phyloP scores from a whole-genome alignment of 2,113 vertebrate species.

The Perca schrenkii region DNA sequence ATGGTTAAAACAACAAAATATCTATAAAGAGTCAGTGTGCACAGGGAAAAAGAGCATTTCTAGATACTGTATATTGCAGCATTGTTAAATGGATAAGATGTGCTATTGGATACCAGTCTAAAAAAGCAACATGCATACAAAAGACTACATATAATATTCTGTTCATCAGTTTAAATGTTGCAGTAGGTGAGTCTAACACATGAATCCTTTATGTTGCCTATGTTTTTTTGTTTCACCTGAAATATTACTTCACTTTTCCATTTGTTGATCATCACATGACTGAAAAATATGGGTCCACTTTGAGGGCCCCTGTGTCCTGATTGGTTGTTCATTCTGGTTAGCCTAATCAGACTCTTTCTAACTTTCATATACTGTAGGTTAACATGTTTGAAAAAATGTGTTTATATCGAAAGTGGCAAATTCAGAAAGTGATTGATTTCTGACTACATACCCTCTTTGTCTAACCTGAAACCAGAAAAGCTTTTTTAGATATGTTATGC shows the following conservation, averaged over 20 bases:
- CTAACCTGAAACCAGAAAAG: background rate
- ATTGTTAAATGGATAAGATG: background rate
- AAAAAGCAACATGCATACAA: background rate
- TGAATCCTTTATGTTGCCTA: too few species aligned
- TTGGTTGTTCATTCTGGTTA: too few species aligned
- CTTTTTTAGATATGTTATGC: background rate
- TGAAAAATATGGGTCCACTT: too few species aligned
- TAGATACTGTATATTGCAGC: background rate
- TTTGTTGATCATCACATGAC: too few species aligned
- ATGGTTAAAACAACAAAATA: background rate
- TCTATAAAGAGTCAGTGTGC: background rate
- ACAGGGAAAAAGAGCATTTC: background rate
- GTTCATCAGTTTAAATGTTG: conserved; percentile 8
- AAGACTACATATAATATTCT: background rate
- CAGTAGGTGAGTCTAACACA: background rate
- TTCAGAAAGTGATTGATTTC: too few species aligned
- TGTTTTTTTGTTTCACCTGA: too few species aligned
- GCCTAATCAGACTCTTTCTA: too few species aligned
- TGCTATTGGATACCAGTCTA: background rate
- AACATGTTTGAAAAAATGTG: too few species aligned
- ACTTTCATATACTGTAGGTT: too few species aligned
- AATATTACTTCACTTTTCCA: too few species aligned
- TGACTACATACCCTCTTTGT: background rate
- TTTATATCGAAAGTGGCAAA: too few species aligned
- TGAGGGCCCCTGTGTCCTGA: too few species aligned